Evolutionary conservation across 2,113 vertebrate species (phyloP).

Genomic region (Bettongia penicillata): DNA sequence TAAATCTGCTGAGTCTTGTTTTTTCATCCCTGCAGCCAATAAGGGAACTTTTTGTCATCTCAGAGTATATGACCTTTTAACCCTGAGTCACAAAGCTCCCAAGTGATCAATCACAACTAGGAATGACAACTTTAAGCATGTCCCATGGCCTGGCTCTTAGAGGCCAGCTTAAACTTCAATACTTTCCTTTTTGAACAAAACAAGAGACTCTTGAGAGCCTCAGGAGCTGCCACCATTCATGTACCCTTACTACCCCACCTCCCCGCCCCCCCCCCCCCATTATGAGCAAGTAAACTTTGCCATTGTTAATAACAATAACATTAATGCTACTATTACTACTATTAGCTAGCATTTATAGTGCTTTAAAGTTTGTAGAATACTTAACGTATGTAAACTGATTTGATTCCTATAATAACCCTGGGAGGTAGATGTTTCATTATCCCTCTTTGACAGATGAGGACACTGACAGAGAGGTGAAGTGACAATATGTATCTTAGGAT

Average conservation of each 20-base stretch:
- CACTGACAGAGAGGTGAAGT: neutral
- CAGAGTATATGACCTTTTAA: too few species aligned
- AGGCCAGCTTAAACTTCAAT: neutral
- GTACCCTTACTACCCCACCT: neutral
- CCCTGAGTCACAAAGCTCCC: too few species aligned
- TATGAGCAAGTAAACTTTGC: neutral
- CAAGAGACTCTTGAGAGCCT: conserved; percentile 6
- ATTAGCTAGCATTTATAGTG: neutral
- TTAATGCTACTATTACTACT: neutral
- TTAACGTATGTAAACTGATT: neutral
- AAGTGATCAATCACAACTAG: neutral
- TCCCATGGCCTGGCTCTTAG: neutral
- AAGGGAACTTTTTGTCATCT: too few species aligned
- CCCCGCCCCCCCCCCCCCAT: neutral
- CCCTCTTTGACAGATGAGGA: neutral
- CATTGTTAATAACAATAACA: neutral
- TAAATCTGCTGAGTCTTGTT: too few species aligned
- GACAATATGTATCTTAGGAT: neutral
- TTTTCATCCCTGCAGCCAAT: too few species aligned
- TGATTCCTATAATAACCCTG: neutral
- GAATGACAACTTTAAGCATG: neutral
- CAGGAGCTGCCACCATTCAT: neutral
- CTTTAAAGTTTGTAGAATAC: neutral
- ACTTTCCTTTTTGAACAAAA: conserved; percentile 62
- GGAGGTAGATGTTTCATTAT: neutral